These are phyloP conservation scores for Oscheius sp. DNA, from an alignment of 2,888 invertebrate species.

Conservation along the genomic window DNA sequence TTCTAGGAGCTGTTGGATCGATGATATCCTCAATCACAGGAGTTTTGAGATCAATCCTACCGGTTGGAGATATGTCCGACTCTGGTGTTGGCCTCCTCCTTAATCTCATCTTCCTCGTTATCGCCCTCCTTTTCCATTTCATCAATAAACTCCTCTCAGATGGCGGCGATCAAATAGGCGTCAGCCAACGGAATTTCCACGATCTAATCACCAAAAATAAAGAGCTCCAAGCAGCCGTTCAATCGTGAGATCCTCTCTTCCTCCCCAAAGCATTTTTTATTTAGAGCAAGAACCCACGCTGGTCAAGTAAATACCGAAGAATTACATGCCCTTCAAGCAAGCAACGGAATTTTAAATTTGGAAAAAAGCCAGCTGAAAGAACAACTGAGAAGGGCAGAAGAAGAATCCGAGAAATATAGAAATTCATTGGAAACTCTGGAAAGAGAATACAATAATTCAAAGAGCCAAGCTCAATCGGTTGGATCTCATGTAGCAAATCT, in stretches of 20 bases:
- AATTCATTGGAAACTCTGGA: not conserved
- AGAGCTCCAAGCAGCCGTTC: not conserved
- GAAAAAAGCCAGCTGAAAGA: too few relatives aligned
- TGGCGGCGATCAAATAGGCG: slow-evolving; percentile 31
- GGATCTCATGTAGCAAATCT: not conserved
- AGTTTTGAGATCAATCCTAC: slow-evolving; percentile 13
- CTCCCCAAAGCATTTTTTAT: not conserved
- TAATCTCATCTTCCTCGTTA: slow-evolving; percentile 42
- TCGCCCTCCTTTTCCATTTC: slow-evolving; percentile 37
- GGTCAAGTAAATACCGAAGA: not conserved
- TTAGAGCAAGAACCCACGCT: not conserved
- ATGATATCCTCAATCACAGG: not conserved
- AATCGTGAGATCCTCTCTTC: not conserved
- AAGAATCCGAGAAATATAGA: not conserved
- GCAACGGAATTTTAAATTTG: slow-evolving; percentile 1
- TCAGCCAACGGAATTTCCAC: not conserved
- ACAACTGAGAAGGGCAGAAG: not conserved
- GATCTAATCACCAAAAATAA: not conserved
- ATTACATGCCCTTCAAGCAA: not conserved
- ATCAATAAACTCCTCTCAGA: slow-evolving; percentile 36
- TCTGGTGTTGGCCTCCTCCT: slow-evolving; percentile 41
- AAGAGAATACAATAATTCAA: slow-evolving; percentile 14
- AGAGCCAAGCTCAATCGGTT: not conserved
- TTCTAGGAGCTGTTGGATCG: not conserved
- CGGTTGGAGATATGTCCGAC: slow-evolving; percentile 25